These are phyloP conservation scores for Sebastes jordani DNA, from an alignment of 2,797 vertebrate genomes.

Conservation along the genomic window DNA sequence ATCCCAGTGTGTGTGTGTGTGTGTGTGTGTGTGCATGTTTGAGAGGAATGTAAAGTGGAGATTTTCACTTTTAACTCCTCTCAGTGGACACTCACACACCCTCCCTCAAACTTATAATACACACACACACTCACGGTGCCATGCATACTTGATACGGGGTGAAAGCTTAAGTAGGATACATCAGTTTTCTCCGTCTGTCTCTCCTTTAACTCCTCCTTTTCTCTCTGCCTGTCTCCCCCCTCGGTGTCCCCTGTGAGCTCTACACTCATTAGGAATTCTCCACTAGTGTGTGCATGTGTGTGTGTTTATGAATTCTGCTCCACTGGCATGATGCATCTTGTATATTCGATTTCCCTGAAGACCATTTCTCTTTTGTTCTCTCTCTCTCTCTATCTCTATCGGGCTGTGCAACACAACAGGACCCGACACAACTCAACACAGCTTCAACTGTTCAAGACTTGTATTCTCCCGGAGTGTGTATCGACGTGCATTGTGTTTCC, in stretches of 20 bases:
- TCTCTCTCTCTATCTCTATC: conserved; percentile 18
- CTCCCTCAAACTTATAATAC: conserved; percentile 44
- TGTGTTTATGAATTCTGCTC: conserved; percentile 75
- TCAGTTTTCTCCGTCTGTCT: conserved; percentile 36
- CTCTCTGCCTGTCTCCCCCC: conserved; percentile 31
- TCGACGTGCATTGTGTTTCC: conserved; percentile 46
- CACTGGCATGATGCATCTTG: conserved; percentile 72
- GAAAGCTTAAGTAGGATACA: conserved; percentile 33
- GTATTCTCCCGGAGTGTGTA: conserved; percentile 38
- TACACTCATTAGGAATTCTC: conserved; percentile 75
- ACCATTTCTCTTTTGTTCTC: conserved; percentile 57
- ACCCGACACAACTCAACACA: conserved; percentile 42
- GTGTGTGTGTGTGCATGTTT: background rate
- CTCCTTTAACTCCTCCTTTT: conserved; percentile 33
- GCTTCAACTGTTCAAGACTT: conserved; percentile 45
- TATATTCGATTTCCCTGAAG: conserved; percentile 72
- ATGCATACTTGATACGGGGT: conserved; percentile 55
- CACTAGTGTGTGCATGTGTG: conserved; percentile 40
- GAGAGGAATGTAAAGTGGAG: conserved; percentile 40
- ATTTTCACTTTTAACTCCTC: conserved; percentile 48
- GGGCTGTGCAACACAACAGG: conserved; percentile 50
- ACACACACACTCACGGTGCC: conserved; percentile 12
- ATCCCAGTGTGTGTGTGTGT: conserved; percentile 7
- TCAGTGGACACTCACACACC: conserved; percentile 31
- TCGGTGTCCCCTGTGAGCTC: conserved; percentile 62